Evolutionary conservation across 1,140 invertebrate species (phyloP), one percentile per base, ranked within the genome.

Genomic region (Steinernema khuongi): DNA sequence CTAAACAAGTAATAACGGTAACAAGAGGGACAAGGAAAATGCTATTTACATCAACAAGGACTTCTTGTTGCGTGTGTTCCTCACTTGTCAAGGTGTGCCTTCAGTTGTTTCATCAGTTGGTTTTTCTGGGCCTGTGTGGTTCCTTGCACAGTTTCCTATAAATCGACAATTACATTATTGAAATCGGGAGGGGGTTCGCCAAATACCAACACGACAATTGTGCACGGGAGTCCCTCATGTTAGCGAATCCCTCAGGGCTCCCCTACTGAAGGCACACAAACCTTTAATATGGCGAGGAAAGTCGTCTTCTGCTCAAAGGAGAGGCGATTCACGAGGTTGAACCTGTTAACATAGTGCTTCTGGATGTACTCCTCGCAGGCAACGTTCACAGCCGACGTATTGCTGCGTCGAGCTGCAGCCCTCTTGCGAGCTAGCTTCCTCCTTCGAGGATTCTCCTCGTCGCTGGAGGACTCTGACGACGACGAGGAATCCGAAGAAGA

Each of bases 381-480:
- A 14, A 22, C 11, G 26, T 60, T 60, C 50, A 60, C 4, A 7
- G 50, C 19, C 14, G 4, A n/a, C 19, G 7, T 22, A 22, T 60
- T 60, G 11, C 22, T 60, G 36, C 50, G 50, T n/a, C 50, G 50
- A 11, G 19, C 50, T 60, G 11, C 14, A 26, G 22, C 14, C 22
- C 36, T 41, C 36, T 60, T 60, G 50, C 50, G 50, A 4, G 50
- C 50, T 7, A 17, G 4, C 22, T 60, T 60, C 26, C 50, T 26
- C 19, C 50, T 60, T 2, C 50, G 50, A 11, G 50, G 50, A 60
- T 60, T 60, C 50, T 60, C 50, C 50, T 60, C 50, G 19, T 60
- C 50, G 26, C 50, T 60, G 7, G 50, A 60, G 7, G 50, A 60
- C 22, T 60, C 50, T 4, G 50, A 60, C 4, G 50, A 60, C 50